Percentiles rank a stretch among this genome's conserved stretches.
Conservation (phyloP, 2,888 invertebrate genomes). For the Seladonia tumulorum region DNA sequence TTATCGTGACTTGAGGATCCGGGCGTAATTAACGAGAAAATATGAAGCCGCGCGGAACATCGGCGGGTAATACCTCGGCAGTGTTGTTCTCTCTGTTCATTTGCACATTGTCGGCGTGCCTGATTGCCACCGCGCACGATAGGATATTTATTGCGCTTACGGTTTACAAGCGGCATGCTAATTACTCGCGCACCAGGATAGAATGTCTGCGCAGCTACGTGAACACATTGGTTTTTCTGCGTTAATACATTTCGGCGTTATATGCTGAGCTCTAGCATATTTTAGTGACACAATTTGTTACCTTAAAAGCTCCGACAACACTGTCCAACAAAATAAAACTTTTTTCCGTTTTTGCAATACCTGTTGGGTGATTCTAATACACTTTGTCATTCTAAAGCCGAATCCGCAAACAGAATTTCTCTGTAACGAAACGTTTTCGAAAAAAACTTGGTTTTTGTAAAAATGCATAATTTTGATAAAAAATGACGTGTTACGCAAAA, state of each 20-base stretch:
- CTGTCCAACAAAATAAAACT: too few species aligned
- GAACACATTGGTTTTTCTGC: constrained; percentile 33
- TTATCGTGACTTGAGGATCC: constrained; percentile 24
- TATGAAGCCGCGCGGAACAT: constrained; percentile 34
- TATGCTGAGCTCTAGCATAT: constrained; percentile 32
- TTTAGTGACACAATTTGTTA: neutral
- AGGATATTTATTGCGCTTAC: constrained; percentile 69
- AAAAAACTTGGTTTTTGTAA: too few species aligned
- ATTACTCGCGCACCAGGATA: constrained; percentile 38
- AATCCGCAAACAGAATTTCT: too few species aligned
- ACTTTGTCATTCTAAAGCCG: too few species aligned
- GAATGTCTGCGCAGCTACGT: constrained; percentile 20
- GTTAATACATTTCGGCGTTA: constrained; percentile 14
- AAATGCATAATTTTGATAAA: too few species aligned
- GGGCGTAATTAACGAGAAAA: constrained; percentile 50
- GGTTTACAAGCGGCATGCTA: constrained; percentile 65
- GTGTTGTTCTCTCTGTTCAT: constrained; percentile 43
- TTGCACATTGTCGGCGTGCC: constrained; percentile 54
- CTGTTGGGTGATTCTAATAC: too few species aligned
- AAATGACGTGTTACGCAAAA: too few species aligned
- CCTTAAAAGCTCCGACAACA: neutral
- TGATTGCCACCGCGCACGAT: constrained; percentile 65
- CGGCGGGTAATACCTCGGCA: constrained; percentile 21
- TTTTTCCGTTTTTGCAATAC: too few species aligned
- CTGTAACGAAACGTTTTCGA: too few species aligned